Conservation (phyloP, 2,113 vertebrate genomes). For the Setophaga kirtlandii region DNA sequence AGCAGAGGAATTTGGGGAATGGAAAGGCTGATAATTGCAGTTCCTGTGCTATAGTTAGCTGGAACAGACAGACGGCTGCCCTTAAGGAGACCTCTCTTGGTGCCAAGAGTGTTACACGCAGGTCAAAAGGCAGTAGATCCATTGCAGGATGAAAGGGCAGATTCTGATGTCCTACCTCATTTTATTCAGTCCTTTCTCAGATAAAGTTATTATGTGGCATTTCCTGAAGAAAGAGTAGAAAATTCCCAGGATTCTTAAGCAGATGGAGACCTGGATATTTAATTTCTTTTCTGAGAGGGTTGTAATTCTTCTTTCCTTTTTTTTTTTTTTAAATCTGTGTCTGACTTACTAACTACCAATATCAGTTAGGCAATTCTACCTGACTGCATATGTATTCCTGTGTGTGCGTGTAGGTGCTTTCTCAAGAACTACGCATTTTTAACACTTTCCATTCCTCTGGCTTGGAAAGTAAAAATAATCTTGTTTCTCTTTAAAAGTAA, state of each 20-base stretch:
- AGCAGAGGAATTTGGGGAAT: constrained; percentile 48
- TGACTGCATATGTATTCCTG: not conserved
- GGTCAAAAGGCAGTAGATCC: not conserved
- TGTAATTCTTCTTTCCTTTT: not conserved
- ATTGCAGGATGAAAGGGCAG: not conserved
- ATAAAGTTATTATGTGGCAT: not conserved
- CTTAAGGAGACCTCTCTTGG: not conserved
- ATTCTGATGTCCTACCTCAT: not conserved
- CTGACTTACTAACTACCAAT: not conserved
- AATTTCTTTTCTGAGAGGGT: not conserved
- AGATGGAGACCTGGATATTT: not conserved
- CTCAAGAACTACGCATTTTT: not conserved
- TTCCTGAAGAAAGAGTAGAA: not conserved
- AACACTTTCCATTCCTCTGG: not conserved
- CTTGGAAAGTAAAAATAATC: not conserved
- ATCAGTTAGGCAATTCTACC: not conserved
- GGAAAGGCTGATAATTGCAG: constrained; percentile 38
- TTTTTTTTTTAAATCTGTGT: not conserved
- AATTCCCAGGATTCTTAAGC: not conserved
- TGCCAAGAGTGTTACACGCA: not conserved
- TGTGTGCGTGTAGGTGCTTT: not conserved
- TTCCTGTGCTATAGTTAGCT: constrained; percentile 15
- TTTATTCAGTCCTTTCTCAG: not conserved
- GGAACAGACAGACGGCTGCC: not conserved
- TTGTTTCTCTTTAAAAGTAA: not conserved